These are phyloP conservation scores for Dendrophyllia cribrosa DNA, from an alignment of 64 coral and sea anemone species.

Conservation along the genomic window DNA sequence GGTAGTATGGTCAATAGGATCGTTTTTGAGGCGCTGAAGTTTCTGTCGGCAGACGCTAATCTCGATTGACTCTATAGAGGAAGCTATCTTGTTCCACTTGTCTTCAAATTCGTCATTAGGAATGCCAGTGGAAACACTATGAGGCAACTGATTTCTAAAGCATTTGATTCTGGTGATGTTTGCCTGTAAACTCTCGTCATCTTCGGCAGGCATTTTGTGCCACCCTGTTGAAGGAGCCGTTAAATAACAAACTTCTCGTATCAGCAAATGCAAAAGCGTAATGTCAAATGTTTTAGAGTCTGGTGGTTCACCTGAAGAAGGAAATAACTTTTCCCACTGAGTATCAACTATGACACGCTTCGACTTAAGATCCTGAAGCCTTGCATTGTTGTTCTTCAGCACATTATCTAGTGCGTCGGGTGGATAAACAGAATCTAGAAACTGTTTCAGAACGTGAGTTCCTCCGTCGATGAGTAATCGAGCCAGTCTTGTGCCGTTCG, in stretches of 20 bases:
- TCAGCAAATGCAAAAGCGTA: slow-evolving; percentile 59
- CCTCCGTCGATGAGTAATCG: too few relatives aligned
- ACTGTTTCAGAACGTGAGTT: background rate
- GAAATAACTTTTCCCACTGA: slow-evolving; percentile 69
- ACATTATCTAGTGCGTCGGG: background rate
- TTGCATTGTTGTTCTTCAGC: background rate
- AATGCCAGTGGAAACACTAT: background rate
- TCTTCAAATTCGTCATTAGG: slow-evolving; percentile 26
- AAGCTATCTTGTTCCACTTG: slow-evolving; percentile 10
- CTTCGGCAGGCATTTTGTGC: slow-evolving; percentile 48
- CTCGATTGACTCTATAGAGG: background rate
- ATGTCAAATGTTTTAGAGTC: slow-evolving; percentile 57
- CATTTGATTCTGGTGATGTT: slow-evolving; percentile 52
- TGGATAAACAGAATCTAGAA: background rate
- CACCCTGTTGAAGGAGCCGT: slow-evolving; percentile 47
- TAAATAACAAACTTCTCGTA: slow-evolving; percentile 30
- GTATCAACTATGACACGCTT: background rate
- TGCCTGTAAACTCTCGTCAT: slow-evolving; percentile 47
- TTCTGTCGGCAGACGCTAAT: background rate
- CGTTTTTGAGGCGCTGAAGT: background rate
- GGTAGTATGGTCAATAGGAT: background rate
- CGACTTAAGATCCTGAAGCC: background rate
- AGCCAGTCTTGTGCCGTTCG: slow-evolving; percentile 40
- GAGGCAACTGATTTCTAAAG: slow-evolving; percentile 57
- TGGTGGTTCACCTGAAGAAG: slow-evolving; percentile 17